A percentile compares a stretch with the other conserved stretches of the same genome.
phyloP scores from a whole-genome alignment of 2,113 vertebrate species.

The Numida meleagris region DNA sequence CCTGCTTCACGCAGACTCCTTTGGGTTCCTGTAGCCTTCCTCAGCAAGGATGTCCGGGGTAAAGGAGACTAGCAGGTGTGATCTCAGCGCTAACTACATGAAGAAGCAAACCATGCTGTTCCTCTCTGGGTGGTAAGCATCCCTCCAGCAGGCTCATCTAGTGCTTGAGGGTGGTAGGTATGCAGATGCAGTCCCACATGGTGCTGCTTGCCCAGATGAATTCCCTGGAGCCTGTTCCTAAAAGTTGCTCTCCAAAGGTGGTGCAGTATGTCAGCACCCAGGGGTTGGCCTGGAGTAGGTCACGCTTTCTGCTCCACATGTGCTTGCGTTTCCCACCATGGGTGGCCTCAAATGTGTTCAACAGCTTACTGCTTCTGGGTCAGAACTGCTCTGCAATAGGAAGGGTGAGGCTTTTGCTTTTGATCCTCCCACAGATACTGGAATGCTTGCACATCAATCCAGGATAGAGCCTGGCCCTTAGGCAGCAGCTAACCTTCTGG shows the following conservation, averaged over 20 bases:
- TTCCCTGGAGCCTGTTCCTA: background rate
- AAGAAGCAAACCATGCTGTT: background rate
- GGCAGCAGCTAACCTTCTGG: background rate
- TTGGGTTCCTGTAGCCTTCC: background rate
- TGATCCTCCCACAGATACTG: background rate
- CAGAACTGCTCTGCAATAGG: background rate
- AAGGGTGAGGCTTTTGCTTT: conserved; percentile 2
- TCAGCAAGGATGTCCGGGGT: background rate
- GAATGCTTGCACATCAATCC: background rate
- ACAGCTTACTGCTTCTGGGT: background rate
- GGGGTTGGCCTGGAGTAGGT: background rate
- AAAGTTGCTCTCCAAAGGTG: background rate
- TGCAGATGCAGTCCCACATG: background rate
- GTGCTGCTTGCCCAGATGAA: background rate
- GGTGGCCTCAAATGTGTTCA: background rate
- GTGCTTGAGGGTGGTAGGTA: background rate
- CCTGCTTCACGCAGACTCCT: background rate
- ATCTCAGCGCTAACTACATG: background rate
- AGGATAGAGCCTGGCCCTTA: background rate
- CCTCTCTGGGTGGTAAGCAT: background rate
- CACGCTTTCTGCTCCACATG: background rate
- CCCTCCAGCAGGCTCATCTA: background rate
- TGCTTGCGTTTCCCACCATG: background rate
- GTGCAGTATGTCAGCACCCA: background rate
- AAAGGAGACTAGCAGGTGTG: background rate